A percentile compares a stretch with the other conserved stretches of the same genome.
These are phyloP conservation scores for Gallirallus australis DNA, from an alignment of 2,797 vertebrate genomes.

Conservation along the genomic window DNA sequence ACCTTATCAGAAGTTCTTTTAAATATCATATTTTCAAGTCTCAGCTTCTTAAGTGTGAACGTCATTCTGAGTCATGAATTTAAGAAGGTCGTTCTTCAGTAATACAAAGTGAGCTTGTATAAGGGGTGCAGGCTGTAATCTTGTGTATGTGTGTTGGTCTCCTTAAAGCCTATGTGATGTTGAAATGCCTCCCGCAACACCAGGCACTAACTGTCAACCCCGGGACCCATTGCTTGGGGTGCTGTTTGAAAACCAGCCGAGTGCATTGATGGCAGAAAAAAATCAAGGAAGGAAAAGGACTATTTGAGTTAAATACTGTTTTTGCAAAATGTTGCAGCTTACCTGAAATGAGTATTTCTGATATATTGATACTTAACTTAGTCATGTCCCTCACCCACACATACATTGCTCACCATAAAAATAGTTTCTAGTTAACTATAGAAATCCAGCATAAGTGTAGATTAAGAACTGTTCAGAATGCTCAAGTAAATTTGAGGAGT, in stretches of 20 bases:
- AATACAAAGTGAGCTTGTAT: background rate
- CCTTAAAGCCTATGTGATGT: background rate
- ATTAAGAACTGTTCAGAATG: background rate
- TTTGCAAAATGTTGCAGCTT: background rate
- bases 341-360: background rate
- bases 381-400: background rate
- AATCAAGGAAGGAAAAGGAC: background rate
- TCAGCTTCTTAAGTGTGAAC: background rate
- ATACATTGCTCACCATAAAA: background rate
- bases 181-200: background rate
- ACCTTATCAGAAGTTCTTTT: background rate
- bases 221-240: rapidly evolving
- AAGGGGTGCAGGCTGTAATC: background rate
- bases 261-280: background rate
- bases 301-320: background rate
- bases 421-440: background rate
- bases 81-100: background rate
- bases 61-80: background rate
- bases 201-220: background rate
- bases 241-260: background rate
- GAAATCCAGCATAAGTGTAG: background rate
- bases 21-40: background rate
- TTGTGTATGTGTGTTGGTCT: background rate
- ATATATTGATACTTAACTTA: background rate
- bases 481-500: background rate